Evolutionary conservation across 2,113 vertebrate genomes (phyloP).

Genomic region (Cinclus cinclus): DNA sequence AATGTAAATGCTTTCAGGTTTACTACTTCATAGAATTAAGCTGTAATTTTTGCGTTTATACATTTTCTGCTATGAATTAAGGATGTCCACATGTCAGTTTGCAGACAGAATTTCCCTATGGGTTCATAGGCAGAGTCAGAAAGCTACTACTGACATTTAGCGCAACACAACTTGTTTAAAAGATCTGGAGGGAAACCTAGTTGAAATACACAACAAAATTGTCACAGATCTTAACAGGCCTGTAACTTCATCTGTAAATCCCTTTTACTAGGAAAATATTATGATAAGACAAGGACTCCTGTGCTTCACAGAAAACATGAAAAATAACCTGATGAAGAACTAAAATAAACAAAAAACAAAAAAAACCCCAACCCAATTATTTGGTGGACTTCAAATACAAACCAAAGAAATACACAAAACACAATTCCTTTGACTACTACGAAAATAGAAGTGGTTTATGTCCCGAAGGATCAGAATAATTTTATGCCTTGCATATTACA

Average conservation of each 20-base stretch:
- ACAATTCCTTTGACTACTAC: neutral
- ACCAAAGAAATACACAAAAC: neutral
- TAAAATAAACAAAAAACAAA: neutral
- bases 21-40: neutral
- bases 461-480: neutral
- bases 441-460: constrained; percentile 27
- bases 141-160: neutral
- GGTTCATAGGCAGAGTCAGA: neutral
- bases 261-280: constrained; percentile 13
- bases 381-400: neutral
- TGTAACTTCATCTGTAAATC: constrained; percentile 12
- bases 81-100: neutral
- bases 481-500: neutral
- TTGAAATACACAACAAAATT: constrained; percentile 13
- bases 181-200: neutral
- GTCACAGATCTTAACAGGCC: neutral
- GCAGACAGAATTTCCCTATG: neutral
- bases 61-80: constrained; percentile 14
- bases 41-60: neutral
- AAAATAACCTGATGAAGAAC: neutral
- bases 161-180: neutral
- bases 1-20: neutral
- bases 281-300: neutral
- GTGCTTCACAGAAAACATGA: neutral
- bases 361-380: neutral